Conservation (phyloP, 2,113 vertebrate genomes). For the Solenodon paradoxus region DNA sequence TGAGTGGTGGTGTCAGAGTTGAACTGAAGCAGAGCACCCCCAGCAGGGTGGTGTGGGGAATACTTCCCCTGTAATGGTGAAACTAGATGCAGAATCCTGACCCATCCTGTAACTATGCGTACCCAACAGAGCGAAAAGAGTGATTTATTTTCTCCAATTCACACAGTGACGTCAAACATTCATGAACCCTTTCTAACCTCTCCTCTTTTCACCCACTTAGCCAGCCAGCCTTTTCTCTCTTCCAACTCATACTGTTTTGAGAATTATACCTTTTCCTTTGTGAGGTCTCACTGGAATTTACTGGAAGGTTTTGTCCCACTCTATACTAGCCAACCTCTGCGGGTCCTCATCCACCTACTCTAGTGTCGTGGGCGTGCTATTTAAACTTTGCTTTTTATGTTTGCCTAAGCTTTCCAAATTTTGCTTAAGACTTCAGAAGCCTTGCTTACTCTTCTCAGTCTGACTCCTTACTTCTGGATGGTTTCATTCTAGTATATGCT, state of each 20-base stretch:
- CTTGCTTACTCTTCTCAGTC: background rate
- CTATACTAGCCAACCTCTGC: background rate
- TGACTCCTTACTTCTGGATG: background rate
- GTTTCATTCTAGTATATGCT: accelerated
- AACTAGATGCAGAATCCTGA: background rate
- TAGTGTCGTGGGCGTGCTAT: accelerated
- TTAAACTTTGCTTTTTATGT: background rate
- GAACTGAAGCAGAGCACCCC: too few species aligned
- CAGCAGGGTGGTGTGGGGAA: too few species aligned
- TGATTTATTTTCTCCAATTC: background rate
- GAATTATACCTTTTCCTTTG: background rate
- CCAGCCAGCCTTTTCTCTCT: background rate
- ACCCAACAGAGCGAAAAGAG: background rate
- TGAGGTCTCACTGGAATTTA: background rate
- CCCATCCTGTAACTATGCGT: background rate
- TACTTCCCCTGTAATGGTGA: too few species aligned
- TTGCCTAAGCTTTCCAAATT: background rate
- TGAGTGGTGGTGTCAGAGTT: background rate
- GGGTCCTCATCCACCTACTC: background rate
- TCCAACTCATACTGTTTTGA: background rate
- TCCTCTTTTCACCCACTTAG: accelerated
- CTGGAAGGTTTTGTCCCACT: background rate
- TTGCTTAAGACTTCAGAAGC: background rate
- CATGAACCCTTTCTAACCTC: background rate
- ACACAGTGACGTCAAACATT: background rate